Evolutionary conservation across 2,797 vertebrate genomes (phyloP).

Genomic region (Heliangelus exortis): DNA sequence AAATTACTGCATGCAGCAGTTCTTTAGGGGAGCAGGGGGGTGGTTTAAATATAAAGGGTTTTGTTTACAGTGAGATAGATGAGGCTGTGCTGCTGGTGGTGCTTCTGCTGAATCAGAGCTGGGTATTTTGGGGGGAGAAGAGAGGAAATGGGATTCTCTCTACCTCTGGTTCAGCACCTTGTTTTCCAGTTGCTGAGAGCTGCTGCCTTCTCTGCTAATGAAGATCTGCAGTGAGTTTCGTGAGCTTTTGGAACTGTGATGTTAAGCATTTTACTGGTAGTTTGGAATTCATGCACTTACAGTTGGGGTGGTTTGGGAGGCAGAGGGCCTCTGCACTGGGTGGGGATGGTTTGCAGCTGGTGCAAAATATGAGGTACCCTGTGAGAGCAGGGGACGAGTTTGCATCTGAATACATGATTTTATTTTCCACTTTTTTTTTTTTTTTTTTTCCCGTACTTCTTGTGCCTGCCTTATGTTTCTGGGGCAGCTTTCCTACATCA

Average conservation of each 20-base stretch:
- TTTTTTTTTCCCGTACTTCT: not conserved
- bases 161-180: not conserved
- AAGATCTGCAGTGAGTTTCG: not conserved
- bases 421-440: not conserved
- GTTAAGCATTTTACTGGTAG: not conserved
- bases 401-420: not conserved
- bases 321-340: not conserved
- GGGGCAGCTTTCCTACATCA: not conserved
- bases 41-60: slow-evolving; percentile 19
- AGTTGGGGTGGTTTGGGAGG: not conserved
- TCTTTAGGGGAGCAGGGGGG: slow-evolving; percentile 10
- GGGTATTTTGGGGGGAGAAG: not conserved
- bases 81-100: not conserved
- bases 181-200: not conserved
- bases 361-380: not conserved
- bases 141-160: not conserved
- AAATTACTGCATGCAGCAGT: slow-evolving; percentile 54
- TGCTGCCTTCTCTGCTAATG: not conserved
- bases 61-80: not conserved
- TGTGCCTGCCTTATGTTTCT: not conserved
- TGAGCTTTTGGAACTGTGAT: not conserved
- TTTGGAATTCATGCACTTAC: not conserved
- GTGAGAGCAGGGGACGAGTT: not conserved
- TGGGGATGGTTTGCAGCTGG: not conserved
- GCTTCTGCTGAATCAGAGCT: slow-evolving; percentile 50